Evolutionary conservation across 2,113 vertebrate genomes (phyloP), one percentile per base, ranked within the genome.

Genomic region (Tonatia bakeri): DNA sequence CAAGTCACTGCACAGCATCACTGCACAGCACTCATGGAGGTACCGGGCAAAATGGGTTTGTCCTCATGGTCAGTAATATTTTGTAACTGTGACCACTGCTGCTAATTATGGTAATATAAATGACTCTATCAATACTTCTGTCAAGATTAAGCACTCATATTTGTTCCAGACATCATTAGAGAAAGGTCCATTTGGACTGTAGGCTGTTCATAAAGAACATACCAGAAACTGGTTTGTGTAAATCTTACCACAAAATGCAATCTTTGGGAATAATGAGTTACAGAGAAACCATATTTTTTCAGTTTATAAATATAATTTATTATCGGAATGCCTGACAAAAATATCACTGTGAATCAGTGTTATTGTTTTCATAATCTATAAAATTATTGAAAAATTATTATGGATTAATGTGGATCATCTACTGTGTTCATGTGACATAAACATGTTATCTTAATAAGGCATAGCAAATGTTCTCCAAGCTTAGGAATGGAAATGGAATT

Each of bases 11-110:
- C 20, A 47, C 45, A 72, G 3, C 47, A 73, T 90, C 43, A 31
- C 31, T 61, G 11, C 20, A 47, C 45, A 72, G 3, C 47, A 61
- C 28, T 52, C 22, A 0, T 47, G 47, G 96, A 84, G 45, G 72
- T 56, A 77, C 72, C 81, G 88, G 70, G n/a, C 65, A 83, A 91
- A 97, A 83, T 85, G 82, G 52, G 77, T 81, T 94, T 67, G 73
- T 92, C 40, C 64, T 96, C 56, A 86, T 2, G 12, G 15, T 87
- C 36, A 94, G 52, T 38, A 96, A 83, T 77, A 73, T 59, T 97
- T 96, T 95, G 22, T 33, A 96, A 84, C 40, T 81, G 38, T 5
- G 0, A 43, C 67, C 4, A 76, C 1, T 17, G 56, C 16, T 76
- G 72, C 11, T n/a, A 83, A 92, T 47, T 89, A 82, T 61, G 69